Percentiles rank a stretch among this genome's conserved stretches.
phyloP scores from a whole-genome alignment of 1,140 invertebrate species.

The Bemisia tabaci region DNA sequence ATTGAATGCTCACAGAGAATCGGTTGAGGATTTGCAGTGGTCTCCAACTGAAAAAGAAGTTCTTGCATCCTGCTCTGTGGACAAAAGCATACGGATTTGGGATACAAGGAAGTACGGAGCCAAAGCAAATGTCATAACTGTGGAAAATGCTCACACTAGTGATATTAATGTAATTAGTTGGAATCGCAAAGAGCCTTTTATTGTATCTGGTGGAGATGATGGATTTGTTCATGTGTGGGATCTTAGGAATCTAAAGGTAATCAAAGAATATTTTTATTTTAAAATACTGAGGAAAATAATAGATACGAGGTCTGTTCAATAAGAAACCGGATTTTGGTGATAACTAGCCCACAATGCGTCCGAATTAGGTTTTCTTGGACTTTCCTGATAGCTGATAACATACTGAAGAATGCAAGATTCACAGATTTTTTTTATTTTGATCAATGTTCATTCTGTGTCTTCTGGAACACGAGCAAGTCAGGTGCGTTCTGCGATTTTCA shows the following conservation, averaged over 20 bases:
- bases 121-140: conserved; percentile 87
- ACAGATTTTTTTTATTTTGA: too few species aligned
- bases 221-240: conserved; percentile 92
- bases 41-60: conserved; percentile 91
- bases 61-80: conserved; percentile 89
- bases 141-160: conserved; percentile 67
- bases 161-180: conserved; percentile 98
- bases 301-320: too few species aligned
- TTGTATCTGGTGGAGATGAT: conserved; percentile 92
- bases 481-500: too few species aligned
- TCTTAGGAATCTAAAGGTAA: conserved; percentile 72
- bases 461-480: too few species aligned
- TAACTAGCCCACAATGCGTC: too few species aligned
- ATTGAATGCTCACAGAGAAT: conserved; percentile 71
- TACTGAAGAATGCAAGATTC: too few species aligned
- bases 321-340: too few species aligned
- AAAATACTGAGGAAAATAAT: too few species aligned
- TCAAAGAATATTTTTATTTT: conserved; percentile 44
- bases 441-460: too few species aligned
- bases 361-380: too few species aligned
- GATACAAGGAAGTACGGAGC: conserved; percentile 69
- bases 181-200: conserved; percentile 83
- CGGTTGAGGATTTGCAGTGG: conserved; percentile 98
- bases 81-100: conserved; percentile 81
- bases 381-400: too few species aligned